Conservation (phyloP, 2,888 invertebrate genomes). For the Hydrotaea diabolus region DNA sequence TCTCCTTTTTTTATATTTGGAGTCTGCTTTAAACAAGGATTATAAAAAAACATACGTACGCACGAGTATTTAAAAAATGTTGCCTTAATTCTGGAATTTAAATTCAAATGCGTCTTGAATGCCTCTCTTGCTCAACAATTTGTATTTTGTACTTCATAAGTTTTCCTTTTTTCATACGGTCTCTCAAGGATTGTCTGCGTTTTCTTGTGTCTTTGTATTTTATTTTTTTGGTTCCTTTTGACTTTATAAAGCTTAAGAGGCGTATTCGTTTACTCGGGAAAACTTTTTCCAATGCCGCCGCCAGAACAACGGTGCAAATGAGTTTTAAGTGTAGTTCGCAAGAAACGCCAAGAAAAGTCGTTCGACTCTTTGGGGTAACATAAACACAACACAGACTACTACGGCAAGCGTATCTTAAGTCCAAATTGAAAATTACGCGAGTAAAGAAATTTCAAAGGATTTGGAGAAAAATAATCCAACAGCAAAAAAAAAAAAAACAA, state of each 20-base stretch:
- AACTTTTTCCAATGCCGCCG: slow-evolving; percentile 45
- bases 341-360: slow-evolving; percentile 8
- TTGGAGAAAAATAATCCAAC: not conserved
- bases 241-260: slow-evolving; percentile 63
- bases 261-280: slow-evolving; percentile 62
- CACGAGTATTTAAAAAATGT: too few relatives aligned
- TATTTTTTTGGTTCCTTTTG: slow-evolving; percentile 30
- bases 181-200: slow-evolving; percentile 55
- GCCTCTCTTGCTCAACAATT: not conserved
- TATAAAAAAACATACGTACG: too few relatives aligned
- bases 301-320: slow-evolving; percentile 48
- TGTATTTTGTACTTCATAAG: slow-evolving; percentile 12
- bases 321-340: slow-evolving; percentile 23
- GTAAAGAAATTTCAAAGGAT: slow-evolving; percentile 29
- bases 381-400: slow-evolving; percentile 7
- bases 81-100: too few relatives aligned
- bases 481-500: too few relatives aligned
- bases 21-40: too few relatives aligned
- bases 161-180: slow-evolving; percentile 27
- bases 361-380: slow-evolving; percentile 22
- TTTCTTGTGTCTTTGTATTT: slow-evolving; percentile 12
- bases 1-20: too few relatives aligned
- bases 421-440: slow-evolving; percentile 34
- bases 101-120: not conserved
- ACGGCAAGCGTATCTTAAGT: not conserved